Evolutionary conservation across 2,797 vertebrate genomes (phyloP).

Genomic region (Schizopygopsis pylzovi): DNA sequence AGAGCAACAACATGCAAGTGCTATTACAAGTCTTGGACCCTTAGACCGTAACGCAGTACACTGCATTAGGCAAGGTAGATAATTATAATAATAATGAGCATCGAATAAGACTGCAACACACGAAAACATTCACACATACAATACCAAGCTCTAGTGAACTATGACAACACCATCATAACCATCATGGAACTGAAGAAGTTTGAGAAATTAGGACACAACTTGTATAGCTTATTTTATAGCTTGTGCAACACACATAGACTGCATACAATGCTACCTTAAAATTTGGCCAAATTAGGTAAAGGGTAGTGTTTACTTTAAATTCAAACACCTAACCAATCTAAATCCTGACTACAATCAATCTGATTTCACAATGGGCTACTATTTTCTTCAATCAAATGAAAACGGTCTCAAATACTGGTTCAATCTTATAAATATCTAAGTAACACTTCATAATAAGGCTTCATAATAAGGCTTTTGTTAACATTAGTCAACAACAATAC

Average conservation of each 20-base stretch:
- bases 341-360: not conserved
- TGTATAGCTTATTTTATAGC: not conserved
- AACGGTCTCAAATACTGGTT: not conserved
- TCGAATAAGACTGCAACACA: not conserved
- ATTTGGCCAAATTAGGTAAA: not conserved
- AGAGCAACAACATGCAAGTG: too few relatives aligned
- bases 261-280: not conserved
- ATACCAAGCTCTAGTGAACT: not conserved
- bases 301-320: not conserved
- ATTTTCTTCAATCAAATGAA: not conserved
- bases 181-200: not conserved
- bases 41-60: too few relatives aligned
- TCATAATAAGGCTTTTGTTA: not conserved
- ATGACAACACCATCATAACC: not conserved
- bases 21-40: too few relatives aligned
- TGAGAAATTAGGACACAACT: not conserved
- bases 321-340: not conserved
- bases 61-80: too few relatives aligned
- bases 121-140: slow-evolving; percentile 18
- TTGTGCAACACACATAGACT: not conserved
- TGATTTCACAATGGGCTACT: not conserved
- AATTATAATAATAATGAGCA: not conserved
- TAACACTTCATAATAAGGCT: not conserved
- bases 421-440: too few relatives aligned
- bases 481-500: not conserved